Conservation (phyloP, 2,888 invertebrate species). For the Phorcus lineatus region DNA sequence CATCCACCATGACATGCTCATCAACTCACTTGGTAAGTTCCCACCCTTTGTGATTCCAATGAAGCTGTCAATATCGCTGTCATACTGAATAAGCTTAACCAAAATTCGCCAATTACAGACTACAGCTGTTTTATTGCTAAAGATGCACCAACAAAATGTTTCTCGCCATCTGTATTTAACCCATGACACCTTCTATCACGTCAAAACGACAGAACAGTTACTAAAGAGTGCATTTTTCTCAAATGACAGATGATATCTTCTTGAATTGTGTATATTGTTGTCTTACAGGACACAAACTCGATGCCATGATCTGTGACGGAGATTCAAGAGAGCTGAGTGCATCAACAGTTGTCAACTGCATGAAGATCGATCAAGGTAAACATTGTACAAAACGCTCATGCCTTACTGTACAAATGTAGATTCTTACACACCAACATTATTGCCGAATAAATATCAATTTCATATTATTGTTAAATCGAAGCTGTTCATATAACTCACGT, state of each 20-base stretch:
- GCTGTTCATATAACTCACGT: neutral
- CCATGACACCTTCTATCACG: neutral
- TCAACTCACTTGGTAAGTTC: conserved; percentile 52
- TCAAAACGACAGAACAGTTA: too few species aligned
- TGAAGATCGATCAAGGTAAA: conserved; percentile 47
- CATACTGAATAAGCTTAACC: too few species aligned
- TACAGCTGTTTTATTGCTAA: too few species aligned
- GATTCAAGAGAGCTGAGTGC: conserved; percentile 45
- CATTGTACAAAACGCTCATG: conserved; percentile 42
- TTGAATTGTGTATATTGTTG: conserved; percentile 40
- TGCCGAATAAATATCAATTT: too few species aligned
- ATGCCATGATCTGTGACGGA: conserved; percentile 48
- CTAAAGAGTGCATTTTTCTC: too few species aligned
- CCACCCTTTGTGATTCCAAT: neutral
- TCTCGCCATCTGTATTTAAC: neutral
- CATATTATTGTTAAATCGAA: too few species aligned
- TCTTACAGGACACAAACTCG: conserved; percentile 44
- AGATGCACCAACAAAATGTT: too few species aligned
- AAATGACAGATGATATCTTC: too few species aligned
- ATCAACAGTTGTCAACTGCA: conserved; percentile 49
- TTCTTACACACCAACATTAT: too few species aligned
- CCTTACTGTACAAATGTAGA: conserved; percentile 35
- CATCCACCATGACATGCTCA: conserved; percentile 56
- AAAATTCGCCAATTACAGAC: too few species aligned
- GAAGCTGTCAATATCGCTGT: too few species aligned